Base-by-base conservation (phyloP, 2,797 vertebrate species). In the Typhlichthys eigenmanni region DNA sequence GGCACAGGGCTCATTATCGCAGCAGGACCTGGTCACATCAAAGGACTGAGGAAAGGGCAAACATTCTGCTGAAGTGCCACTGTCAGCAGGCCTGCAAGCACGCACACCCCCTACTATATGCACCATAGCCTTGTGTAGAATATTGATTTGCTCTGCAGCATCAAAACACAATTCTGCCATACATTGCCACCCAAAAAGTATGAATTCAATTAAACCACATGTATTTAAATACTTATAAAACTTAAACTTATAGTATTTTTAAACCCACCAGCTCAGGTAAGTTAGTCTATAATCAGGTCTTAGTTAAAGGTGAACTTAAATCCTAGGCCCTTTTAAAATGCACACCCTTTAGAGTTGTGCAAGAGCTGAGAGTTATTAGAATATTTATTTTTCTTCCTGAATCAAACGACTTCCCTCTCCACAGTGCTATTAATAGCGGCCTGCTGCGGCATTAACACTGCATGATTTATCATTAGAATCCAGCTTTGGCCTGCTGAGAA, bases 1-100 rank as follows among this genome's bases (percentile, higher is more conserved):
- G 91, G 85, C 83, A 84, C 87, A 65, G 56, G 82, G 89, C 92
- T 95, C 91, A 93, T 92, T 93, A 94, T 91, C 91, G 86, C 93
- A 85, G 92, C 87, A 59, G 72, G 93, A 92, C 93, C 90, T 90
- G 91, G 88, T 91, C 91, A 93, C 93, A 95, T 96, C 94, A 96
- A 95, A 97, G 94, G 87, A 71, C 89, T 85, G 80, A 71, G 81
- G 91, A 95, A 95, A 95, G 94, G 94, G 94, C 94, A 95, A 91
- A 90, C 94, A 92, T 95, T 96, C 91, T 92, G 91, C 87, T 91
- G 88, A 88, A 86, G 87, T 87, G 90, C 88, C 88, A 89, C 87
- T 85, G 90, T 91, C 90, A 77, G 86, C 89, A 89, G 86, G 80
- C 63, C 85, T 79, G 78, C 64, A 13, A 82, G 81, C 48, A 47